Evolutionary conservation across 2,113 vertebrate species (phyloP).

Genomic region (Thermophis baileyi): DNA sequence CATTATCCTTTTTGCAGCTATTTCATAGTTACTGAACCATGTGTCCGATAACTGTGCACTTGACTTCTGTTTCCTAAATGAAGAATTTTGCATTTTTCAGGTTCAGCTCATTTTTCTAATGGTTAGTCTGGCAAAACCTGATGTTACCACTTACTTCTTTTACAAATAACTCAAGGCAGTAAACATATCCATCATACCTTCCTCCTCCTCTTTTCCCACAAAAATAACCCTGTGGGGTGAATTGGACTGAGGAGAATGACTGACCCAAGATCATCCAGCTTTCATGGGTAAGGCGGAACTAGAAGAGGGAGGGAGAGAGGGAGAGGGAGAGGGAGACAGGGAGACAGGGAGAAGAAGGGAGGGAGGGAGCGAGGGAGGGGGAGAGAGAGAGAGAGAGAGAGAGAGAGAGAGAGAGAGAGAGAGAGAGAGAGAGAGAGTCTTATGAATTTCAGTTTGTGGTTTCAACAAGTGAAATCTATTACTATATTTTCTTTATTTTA

Average conservation of each 20-base stretch:
- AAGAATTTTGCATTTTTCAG: neutral
- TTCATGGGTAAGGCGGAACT: neutral
- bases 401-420: neutral
- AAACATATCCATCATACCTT: neutral
- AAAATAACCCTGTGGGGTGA: neutral
- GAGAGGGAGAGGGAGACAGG: too few relatives aligned
- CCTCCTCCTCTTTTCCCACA: neutral
- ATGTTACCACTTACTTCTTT: neutral
- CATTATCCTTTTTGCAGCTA: neutral
- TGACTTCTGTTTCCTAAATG: neutral
- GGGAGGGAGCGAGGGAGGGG: rapidly evolving
- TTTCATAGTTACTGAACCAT: neutral
- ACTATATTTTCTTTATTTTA: neutral
- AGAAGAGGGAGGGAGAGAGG: neutral
- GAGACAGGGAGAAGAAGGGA: too few relatives aligned
- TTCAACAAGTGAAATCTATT: neutral
- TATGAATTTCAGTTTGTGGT: neutral
- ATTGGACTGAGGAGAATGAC: neutral
- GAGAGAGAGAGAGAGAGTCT: neutral
- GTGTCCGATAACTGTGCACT: neutral
- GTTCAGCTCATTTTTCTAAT: neutral
- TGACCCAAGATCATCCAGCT: neutral
- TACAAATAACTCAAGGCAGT: neutral
- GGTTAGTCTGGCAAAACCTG: neutral
- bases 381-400: neutral